Base-by-base conservation (phyloP, 2,797 vertebrate species). In the Pelochelys cantorii region DNA sequence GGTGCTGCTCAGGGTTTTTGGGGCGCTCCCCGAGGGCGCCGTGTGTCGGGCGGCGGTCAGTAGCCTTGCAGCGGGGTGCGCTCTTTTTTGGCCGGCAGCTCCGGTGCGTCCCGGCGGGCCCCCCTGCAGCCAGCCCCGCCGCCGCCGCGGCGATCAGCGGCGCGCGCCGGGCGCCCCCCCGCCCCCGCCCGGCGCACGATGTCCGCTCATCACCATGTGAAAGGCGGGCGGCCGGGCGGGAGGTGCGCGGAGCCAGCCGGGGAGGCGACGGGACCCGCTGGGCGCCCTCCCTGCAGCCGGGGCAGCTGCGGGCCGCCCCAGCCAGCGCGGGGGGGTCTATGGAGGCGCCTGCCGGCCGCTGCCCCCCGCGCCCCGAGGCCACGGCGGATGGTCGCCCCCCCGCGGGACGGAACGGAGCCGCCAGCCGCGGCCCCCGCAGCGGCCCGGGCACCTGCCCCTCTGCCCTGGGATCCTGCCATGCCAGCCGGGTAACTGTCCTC, bases 181-280 rank as follows among this genome's bases (percentile, higher is more conserved):
- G 29, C 14, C 31, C 13, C 17, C 17, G 10, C 31, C 52, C 42
- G 42, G 34, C 37, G 5, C 55, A 97, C 97, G 97, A 97, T 83
- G 95, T 96, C 96, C 98, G 98, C 98, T 98, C 98, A 98, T 98
- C 98, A 98, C 98, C 98, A 98, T 98, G 98, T 98, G 98, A 98
- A 98, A 98, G 98, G 98, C 98, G 98, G 65, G 25, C 2, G 15
- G 15, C 15, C 74, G 4, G 7, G 34, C 1, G 54, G 48, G 56
- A 20, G 78, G 82, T 34, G 81, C 80, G n/a, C 55, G 10, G 80
- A 22, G 65, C 62, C 31, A 11, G 65, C 65, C 65, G 65, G 65
- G 11, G 65, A 34, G 65, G 65, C 34, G 65, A 18, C 65, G 65
- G 62, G 62, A 68, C 62, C 62, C 31, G n/a, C 79, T 18, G 59